phyloP scores from a whole-genome alignment of 2,113 vertebrate genomes.

The Corapipo altera region DNA sequence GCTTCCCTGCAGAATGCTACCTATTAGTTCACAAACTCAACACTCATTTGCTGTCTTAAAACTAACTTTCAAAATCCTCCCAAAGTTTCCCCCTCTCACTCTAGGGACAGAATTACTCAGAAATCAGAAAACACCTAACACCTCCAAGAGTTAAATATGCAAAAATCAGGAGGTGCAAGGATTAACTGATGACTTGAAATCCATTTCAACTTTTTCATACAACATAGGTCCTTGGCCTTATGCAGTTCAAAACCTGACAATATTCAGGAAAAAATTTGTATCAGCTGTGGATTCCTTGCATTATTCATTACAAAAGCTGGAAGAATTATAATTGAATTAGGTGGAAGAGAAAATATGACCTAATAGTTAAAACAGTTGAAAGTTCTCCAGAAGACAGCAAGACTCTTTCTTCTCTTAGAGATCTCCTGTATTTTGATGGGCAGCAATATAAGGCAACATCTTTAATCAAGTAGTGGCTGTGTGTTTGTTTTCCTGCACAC shows the following conservation, averaged over 20 bases:
- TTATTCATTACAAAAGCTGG: neutral
- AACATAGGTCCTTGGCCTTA: neutral
- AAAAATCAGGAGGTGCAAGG: neutral
- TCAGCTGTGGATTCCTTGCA: neutral
- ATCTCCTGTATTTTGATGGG: neutral
- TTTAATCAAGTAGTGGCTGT: neutral
- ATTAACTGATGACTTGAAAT: neutral
- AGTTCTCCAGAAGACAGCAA: neutral
- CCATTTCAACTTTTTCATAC: neutral
- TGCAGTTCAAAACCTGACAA: neutral
- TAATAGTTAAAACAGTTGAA: neutral
- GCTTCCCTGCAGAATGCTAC: neutral
- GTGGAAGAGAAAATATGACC: neutral
- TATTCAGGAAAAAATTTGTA: neutral
- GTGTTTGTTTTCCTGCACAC: neutral
- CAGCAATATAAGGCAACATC: neutral
- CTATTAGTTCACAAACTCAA: neutral
- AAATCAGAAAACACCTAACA: neutral
- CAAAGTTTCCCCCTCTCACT: neutral
- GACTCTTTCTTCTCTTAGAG: neutral
- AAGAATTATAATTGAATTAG: neutral
- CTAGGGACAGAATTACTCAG: neutral
- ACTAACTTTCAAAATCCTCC: neutral
- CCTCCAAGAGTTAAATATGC: neutral
- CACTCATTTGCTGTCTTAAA: neutral